Evolutionary conservation across 2,888 invertebrate genomes (phyloP).

Genomic region (Lamproptera curius): DNA sequence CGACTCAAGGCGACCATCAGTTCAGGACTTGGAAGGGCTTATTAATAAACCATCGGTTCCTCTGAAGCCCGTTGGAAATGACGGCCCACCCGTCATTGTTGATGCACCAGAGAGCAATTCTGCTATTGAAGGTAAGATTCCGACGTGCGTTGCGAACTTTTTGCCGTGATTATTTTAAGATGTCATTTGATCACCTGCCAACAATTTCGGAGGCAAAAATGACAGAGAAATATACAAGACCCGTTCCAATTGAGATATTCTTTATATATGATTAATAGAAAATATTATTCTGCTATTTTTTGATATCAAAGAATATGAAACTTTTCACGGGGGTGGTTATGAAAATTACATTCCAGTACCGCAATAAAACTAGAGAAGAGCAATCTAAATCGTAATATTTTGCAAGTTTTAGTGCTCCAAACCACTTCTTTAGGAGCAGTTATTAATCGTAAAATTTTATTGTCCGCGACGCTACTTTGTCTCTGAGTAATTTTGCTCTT

Average conservation of each 20-base stretch:
- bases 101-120: slow-evolving; percentile 97
- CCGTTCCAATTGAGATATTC: neutral
- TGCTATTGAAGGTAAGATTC: slow-evolving; percentile 91
- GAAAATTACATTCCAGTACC: too few species aligned
- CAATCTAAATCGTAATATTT: too few species aligned
- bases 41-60: slow-evolving; percentile 96
- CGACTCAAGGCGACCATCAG: slow-evolving; percentile 92
- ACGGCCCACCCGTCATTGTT: slow-evolving; percentile 92
- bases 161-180: neutral
- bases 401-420: too few species aligned
- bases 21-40: slow-evolving; percentile 93
- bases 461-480: too few species aligned
- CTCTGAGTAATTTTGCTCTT: too few species aligned
- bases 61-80: slow-evolving; percentile 86
- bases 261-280: neutral
- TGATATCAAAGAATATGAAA: slow-evolving; percentile 3
- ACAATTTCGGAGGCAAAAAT: slow-evolving; percentile 5
- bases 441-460: too few species aligned
- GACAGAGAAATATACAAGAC: slow-evolving; percentile 12
- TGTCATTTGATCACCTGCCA: slow-evolving; percentile 1
- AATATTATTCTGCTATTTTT: neutral
- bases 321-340: too few species aligned
- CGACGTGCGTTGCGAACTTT: neutral
- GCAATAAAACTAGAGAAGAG: too few species aligned
- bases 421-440: too few species aligned